Base-by-base conservation (phyloP, 1,140 invertebrate genomes). In the Orius insidiosus region DNA sequence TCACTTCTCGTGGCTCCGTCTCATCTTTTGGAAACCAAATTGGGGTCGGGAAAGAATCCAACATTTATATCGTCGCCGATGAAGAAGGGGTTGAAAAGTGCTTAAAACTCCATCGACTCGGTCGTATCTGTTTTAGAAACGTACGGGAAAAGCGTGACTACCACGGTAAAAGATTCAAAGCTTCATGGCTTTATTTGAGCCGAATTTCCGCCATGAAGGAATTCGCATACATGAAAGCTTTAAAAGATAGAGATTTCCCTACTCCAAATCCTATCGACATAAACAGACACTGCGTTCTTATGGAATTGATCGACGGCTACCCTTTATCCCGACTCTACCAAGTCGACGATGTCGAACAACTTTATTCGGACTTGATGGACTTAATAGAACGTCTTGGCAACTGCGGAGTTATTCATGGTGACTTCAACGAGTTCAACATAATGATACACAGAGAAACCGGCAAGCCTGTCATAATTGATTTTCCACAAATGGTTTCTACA, bases 351-450 rank as follows among this genome's bases (percentile, higher is more conserved):
- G 70, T 83, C 0, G 81, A 80, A 55, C 66, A 61, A 8, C 67
- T 98, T 0, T 98, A 97, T 59, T 88, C 95, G 57, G 82, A 94
- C 55, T 70, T 97, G 48, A 98, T 99, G 94, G 75, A 87, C 56
- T 67, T 99, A 3, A 86, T 98, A 47, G 76, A 97, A 0, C 73
- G 75, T 49, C 68, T 99, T 30, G 95, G 80, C 15, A 85, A 90
- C 64, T 78, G 82, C 61, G 95, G 96, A 1, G 84, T 99, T 1
- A 98, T 99, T 57, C 95, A 99, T 64, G 86, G 93, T 2, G 95
- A 99, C 69, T 98, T 97, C 56, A 99, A 99, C 63, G 96, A 99
- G 68, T 99, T 99, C 61, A 99, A 97, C 61, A 76, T 97, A 38
- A 89, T 97, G 75, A 65, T 97, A 1, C 75, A 75, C 18, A n/a